These are phyloP conservation scores for Corythornis madagascariensis DNA, from an alignment of 2,113 vertebrate genomes.

Conservation along the genomic window DNA sequence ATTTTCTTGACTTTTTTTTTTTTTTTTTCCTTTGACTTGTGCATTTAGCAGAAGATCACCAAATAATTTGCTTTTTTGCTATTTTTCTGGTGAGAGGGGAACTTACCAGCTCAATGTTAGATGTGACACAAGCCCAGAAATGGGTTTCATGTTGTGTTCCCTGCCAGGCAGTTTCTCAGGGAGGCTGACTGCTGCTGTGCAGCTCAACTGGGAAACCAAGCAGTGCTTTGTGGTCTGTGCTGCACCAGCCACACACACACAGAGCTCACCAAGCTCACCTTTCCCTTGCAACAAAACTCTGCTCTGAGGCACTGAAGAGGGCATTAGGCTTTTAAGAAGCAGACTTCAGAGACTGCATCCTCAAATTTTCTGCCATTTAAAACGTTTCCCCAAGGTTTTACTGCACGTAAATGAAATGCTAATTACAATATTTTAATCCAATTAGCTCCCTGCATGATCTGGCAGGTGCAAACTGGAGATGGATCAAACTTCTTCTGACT, in stretches of 20 bases:
- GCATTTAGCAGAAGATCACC: not conserved
- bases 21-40: not conserved
- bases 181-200: not conserved
- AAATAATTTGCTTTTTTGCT: not conserved
- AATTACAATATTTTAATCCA: conserved; percentile 71
- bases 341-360: conserved; percentile 38
- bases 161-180: not conserved
- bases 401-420: conserved; percentile 48
- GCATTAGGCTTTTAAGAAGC: conserved; percentile 30
- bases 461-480: conserved; percentile 67
- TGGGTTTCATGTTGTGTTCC: not conserved
- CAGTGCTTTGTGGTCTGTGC: not conserved
- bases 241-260: not conserved
- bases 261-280: not conserved
- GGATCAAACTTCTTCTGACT: conserved; percentile 53
- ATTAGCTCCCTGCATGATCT: conserved; percentile 63
- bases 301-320: not conserved
- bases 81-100: not conserved
- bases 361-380: conserved; percentile 62
- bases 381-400: conserved; percentile 62
- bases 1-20: no score
- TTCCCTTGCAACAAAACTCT: not conserved
- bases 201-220: not conserved
- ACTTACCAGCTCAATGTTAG: not conserved
- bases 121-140: not conserved